These are phyloP conservation scores for Prionailurus bengalensis DNA, from an alignment of 2,113 vertebrate genomes.

Conservation along the genomic window DNA sequence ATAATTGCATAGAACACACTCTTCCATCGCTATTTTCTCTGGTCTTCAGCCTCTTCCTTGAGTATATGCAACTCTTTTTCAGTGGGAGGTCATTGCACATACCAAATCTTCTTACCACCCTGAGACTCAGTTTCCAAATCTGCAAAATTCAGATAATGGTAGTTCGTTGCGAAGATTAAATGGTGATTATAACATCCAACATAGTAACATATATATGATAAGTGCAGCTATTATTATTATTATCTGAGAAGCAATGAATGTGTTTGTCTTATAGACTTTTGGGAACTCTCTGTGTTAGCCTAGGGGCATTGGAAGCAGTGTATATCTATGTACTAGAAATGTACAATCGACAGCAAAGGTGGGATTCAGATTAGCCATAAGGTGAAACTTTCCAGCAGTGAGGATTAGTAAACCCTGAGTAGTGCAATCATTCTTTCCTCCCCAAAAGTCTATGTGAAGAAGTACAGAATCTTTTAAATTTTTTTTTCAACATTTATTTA, in stretches of 20 bases:
- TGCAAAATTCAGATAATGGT: neutral
- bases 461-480: neutral
- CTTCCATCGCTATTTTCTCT: neutral
- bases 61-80: neutral
- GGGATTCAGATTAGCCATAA: slow-evolving; percentile 29
- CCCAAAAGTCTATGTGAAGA: neutral
- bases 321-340: neutral
- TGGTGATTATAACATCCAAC: neutral
- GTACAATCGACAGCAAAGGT: neutral
- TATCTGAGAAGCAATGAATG: neutral
- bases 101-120: neutral
- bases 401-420: neutral
- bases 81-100: neutral
- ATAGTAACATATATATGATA: neutral
- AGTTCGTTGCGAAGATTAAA: neutral
- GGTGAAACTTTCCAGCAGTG: slow-evolving; percentile 17
- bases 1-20: neutral
- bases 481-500: too few relatives aligned
- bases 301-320: neutral
- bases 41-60: neutral
- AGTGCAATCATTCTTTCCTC: neutral
- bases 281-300: neutral
- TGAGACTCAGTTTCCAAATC: neutral
- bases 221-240: neutral
- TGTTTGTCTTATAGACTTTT: neutral